phyloP scores from a whole-genome alignment of 2,113 vertebrate species.

The Formicarius rufipectus region DNA sequence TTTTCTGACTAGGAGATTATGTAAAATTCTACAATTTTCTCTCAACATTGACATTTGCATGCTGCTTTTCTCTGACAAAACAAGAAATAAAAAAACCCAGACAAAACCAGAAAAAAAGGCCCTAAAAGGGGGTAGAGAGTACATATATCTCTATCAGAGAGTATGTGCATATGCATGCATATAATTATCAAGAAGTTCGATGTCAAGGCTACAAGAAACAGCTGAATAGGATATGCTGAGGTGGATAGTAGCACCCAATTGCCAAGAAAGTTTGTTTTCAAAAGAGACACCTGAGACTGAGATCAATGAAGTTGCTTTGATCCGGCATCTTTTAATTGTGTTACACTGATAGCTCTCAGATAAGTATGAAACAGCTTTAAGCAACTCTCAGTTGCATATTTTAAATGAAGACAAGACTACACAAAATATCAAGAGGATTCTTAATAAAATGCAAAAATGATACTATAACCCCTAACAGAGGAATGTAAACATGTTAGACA shows the following conservation, averaged over 20 bases:
- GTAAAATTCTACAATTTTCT: not conserved
- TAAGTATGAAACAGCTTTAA: not conserved
- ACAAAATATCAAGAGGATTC: not conserved
- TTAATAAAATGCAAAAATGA: not conserved
- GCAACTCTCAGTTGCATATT: not conserved
- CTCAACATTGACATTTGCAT: not conserved
- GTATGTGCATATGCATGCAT: fast-evolving
- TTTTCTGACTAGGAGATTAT: not conserved
- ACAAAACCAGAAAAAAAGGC: not conserved
- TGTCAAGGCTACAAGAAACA: not conserved
- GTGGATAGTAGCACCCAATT: not conserved
- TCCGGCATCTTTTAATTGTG: not conserved
- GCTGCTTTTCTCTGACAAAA: not conserved
- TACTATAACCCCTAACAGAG: not conserved
- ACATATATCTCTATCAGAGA: not conserved
- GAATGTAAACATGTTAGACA: not conserved
- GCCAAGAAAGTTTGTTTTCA: not conserved
- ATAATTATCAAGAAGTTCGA: not conserved
- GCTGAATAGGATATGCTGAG: not conserved
- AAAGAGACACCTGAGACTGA: not conserved
- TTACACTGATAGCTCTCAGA: not conserved
- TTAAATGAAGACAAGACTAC: not conserved
- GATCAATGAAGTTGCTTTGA: not conserved
- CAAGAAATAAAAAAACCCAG: not conserved
- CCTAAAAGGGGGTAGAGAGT: not conserved